phyloP scores from a whole-genome alignment of 2,113 vertebrate genomes.

The Hyla sarda region DNA sequence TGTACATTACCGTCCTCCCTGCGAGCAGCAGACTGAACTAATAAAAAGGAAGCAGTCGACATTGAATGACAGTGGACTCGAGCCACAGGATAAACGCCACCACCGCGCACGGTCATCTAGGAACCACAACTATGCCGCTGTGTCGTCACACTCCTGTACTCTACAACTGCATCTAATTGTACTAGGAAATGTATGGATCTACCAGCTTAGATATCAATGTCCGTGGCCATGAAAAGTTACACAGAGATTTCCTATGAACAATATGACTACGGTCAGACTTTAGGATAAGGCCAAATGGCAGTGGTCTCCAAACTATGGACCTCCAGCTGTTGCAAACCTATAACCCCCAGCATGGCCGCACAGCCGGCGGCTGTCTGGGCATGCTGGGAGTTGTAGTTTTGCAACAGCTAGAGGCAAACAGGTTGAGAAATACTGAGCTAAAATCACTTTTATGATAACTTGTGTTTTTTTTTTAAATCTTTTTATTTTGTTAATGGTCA shows the following conservation, averaged over 20 bases:
- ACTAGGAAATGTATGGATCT: background rate
- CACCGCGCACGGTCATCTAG: background rate
- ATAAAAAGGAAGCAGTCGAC: slow-evolving; percentile 2
- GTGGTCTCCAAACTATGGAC: no score
- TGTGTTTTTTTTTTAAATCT: no score
- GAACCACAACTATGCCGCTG: background rate
- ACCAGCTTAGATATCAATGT: background rate
- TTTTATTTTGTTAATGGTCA: no score
- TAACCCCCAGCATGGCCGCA: no score
- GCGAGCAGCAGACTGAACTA: slow-evolving; percentile 25
- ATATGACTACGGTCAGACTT: background rate
- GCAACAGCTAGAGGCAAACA: no score
- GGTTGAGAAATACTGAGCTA: no score
- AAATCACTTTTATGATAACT: no score
- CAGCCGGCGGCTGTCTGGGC: no score
- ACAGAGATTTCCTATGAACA: background rate
- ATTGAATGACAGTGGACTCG: slow-evolving; percentile 11
- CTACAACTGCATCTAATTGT: background rate
- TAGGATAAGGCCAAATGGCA: background rate
- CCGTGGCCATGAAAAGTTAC: background rate
- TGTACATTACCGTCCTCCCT: background rate
- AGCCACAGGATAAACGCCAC: background rate
- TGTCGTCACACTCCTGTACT: background rate
- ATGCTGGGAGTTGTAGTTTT: no score
- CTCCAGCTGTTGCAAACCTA: no score